Base-by-base conservation (phyloP, 2,797 vertebrate genomes). In the Pyrocephalus nanus region DNA sequence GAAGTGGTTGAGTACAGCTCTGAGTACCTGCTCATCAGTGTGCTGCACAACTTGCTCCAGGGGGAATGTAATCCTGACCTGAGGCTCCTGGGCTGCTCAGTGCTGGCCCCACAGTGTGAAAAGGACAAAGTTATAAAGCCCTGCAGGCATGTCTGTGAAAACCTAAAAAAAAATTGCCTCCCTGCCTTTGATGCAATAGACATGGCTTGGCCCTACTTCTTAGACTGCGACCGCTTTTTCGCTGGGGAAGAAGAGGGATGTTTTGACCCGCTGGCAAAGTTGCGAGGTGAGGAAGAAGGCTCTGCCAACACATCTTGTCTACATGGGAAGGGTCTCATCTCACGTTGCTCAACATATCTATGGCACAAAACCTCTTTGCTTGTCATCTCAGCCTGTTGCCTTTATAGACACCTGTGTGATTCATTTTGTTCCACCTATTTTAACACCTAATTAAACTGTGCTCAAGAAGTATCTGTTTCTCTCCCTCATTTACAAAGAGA, bases 191-290 rank as follows among this genome's bases (percentile, higher is more conserved):
- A 99, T 32, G 97, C 98, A 47, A 99, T 99, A 21, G 97, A 98
- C 43, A 99, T 99, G 99, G 99, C 99, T 81, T 99, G 99, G 99
- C 99, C 99, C 38, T 99, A 99, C 96, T 99, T 99, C 93, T 97
- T 99, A 18, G 99, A 99, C 93, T 99, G 99, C 1, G 98, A 98
- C 73, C 98, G 97, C 66, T 99, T 99, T 97, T 99, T 99, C 1
- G 98, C 98, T 2, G 96, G 97, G 2, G 97, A 98, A 4, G 97
- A 98, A 4, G 99, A 99, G 84, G 99, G 99, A 34, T 99, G 99
- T 97, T 98, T 98, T 13, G 98, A 99, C 93, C 99, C 99, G 0
- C 95, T 99, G 95, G 98, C 97, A 55, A 97, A 97, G 54, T 96
- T 99, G 78, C 98, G 97, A 98, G 99, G 99, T 99, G 97, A 96